Evolutionary conservation across 2,113 vertebrate genomes (phyloP).

Genomic region (Drymodes brunneopygia): DNA sequence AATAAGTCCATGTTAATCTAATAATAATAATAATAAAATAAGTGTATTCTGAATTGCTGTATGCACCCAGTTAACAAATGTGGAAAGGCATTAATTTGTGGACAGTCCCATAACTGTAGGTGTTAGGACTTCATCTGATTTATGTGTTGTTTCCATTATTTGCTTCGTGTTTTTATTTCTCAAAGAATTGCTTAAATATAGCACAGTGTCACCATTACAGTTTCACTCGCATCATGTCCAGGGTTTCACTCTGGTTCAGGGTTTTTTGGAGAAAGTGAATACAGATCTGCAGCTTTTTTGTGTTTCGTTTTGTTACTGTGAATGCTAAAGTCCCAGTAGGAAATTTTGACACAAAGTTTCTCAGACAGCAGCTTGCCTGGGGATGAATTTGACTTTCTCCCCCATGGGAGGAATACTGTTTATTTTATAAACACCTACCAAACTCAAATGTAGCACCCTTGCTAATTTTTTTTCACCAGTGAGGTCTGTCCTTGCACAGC

Average conservation of each 20-base stretch:
- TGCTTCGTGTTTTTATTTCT: not conserved
- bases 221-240: not conserved
- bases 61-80: not conserved
- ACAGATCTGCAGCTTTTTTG: not conserved
- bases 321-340: not conserved
- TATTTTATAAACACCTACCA: conserved; percentile 52
- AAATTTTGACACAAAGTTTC: conserved; percentile 42
- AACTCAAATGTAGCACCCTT: not conserved
- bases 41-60: not conserved
- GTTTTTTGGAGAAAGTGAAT: not conserved
- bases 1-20: not conserved
- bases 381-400: conserved; percentile 9
- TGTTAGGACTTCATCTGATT: not conserved
- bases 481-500: conserved; percentile 38
- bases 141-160: not conserved
- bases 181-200: not conserved
- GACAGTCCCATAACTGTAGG: not conserved
- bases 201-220: not conserved
- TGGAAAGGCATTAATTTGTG: not conserved
- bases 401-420: conserved; percentile 15
- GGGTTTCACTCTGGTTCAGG: not conserved
- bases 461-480: not conserved
- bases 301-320: not conserved
- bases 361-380: conserved; percentile 20
- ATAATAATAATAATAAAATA: not conserved